Percentiles rank a stretch among this genome's conserved stretches.
phyloP scores from a whole-genome alignment of 2,797 vertebrate species.

The Neopelma chrysocephalum region DNA sequence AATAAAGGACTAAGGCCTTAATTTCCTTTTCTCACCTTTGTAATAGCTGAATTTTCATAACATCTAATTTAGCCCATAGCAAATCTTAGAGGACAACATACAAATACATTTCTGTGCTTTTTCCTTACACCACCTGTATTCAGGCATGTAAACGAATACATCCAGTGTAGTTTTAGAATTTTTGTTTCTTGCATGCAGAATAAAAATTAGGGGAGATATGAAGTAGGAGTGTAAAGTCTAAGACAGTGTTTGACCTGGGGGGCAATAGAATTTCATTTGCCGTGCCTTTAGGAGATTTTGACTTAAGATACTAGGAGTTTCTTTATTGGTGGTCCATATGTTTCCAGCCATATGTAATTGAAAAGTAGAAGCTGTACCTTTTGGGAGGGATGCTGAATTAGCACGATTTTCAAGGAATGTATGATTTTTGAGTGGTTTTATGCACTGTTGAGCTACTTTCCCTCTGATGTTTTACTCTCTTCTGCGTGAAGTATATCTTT shows the following conservation, averaged over 20 bases:
- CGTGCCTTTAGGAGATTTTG: background rate
- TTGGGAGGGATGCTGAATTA: background rate
- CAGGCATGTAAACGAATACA: background rate
- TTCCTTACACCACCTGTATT: background rate
- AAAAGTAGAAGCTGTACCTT: background rate
- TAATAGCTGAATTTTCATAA: background rate
- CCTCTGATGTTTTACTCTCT: background rate
- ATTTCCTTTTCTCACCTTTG: background rate
- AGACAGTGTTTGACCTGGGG: background rate
- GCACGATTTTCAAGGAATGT: background rate
- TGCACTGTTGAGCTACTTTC: background rate
- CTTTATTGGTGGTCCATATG: background rate
- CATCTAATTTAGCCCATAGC: background rate
- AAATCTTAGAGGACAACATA: background rate
- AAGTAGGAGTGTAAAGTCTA: background rate
- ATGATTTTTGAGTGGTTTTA: background rate
- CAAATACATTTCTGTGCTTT: background rate
- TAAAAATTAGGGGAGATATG: background rate
- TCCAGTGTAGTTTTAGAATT: background rate
- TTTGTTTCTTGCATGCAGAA: background rate
- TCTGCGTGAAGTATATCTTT: background rate
- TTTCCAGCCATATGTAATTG: background rate
- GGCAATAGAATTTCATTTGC: background rate
- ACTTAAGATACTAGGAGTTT: background rate
- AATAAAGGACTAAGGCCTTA: background rate